Evolutionary conservation across 1,140 invertebrate species (phyloP).

Genomic region (Thaumatotibia leucotreta): DNA sequence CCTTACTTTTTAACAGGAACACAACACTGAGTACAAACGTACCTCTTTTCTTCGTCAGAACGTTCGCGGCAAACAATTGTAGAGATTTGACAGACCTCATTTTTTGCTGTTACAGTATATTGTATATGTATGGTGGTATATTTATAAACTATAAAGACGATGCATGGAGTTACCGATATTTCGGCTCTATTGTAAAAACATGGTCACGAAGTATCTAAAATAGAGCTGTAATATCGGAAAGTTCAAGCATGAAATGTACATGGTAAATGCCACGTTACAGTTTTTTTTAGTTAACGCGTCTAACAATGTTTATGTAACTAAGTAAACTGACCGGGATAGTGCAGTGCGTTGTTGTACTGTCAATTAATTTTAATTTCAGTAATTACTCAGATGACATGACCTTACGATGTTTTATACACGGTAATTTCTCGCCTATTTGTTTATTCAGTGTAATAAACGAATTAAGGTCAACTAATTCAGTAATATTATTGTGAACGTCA

Average conservation of each 20-base stretch:
- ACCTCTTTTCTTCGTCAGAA: background rate
- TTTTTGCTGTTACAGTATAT: background rate
- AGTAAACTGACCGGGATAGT: background rate
- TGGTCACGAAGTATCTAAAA: too few relatives aligned
- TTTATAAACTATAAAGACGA: too few relatives aligned
- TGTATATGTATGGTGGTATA: too few relatives aligned
- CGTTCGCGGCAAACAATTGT: background rate
- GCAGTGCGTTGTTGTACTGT: background rate
- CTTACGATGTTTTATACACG: background rate
- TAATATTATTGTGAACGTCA: background rate
- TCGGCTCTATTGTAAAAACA: too few relatives aligned
- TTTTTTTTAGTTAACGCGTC: too few relatives aligned
- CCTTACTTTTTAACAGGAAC: background rate
- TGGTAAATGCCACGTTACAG: too few relatives aligned
- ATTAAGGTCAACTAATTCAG: background rate
- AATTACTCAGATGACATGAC: background rate
- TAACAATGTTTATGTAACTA: background rate
- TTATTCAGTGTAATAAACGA: background rate
- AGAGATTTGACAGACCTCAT: background rate
- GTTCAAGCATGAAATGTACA: too few relatives aligned
- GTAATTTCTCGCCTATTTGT: background rate
- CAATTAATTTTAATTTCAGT: background rate
- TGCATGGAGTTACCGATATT: too few relatives aligned
- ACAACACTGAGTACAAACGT: background rate
- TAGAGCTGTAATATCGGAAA: too few relatives aligned